These are phyloP conservation scores for Sylvilagus floridanus DNA, from an alignment of 2,797 vertebrate genomes.

Conservation along the genomic window DNA sequence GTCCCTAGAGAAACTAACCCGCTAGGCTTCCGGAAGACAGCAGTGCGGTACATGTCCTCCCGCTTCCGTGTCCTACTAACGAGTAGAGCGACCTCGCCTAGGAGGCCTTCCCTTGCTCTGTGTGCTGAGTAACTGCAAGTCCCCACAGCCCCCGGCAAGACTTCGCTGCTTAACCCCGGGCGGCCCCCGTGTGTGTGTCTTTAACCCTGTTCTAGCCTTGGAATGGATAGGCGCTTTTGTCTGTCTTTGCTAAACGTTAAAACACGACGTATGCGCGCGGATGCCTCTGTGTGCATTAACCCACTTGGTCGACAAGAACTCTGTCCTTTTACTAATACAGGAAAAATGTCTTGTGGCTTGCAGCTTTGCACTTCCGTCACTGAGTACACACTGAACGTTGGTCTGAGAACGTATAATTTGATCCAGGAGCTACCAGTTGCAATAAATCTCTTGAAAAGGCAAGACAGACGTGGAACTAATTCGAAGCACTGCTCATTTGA, in stretches of 20 bases:
- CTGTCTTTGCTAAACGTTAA: background rate
- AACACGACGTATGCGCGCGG: background rate
- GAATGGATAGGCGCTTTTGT: background rate
- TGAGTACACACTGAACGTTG: constrained; percentile 10
- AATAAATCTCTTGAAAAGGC: constrained; percentile 31
- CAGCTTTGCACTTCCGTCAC: background rate
- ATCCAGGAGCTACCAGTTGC: background rate
- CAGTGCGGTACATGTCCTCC: constrained; percentile 21
- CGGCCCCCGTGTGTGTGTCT: background rate
- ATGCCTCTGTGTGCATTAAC: constrained; percentile 66
- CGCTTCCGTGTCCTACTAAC: constrained; percentile 82
- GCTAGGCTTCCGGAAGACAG: constrained; percentile 37
- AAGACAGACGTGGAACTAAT: constrained; percentile 15
- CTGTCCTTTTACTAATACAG: constrained; percentile 58
- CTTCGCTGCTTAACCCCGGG: background rate
- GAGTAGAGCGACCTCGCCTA: constrained; percentile 80
- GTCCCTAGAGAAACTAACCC: constrained; percentile 87
- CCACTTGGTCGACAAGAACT: constrained; percentile 48
- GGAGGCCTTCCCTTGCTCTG: constrained; percentile 57
- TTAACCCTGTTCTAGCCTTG: constrained; percentile 21
- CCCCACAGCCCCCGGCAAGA: background rate
- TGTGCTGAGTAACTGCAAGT: background rate
- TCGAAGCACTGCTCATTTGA: background rate
- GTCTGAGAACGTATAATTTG: background rate
- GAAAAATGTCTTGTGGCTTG: background rate